Percentiles rank a stretch among this genome's conserved stretches.
These are phyloP conservation scores for Tachysurus vachellii DNA, from an alignment of 2,113 vertebrate genomes.

Conservation along the genomic window DNA sequence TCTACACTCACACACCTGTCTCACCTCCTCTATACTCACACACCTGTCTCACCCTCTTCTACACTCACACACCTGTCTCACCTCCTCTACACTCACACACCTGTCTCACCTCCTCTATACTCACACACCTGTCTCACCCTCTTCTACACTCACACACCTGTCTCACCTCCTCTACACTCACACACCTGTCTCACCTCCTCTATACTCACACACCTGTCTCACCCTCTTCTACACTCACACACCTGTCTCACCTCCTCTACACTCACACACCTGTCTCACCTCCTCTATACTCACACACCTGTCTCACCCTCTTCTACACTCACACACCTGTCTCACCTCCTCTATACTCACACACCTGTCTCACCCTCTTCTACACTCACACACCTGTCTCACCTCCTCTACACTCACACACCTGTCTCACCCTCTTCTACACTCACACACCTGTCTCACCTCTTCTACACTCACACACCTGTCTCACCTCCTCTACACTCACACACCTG, in stretches of 20 bases:
- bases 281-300: not conserved
- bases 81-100: not conserved
- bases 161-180: not conserved
- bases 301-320: not conserved
- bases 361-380: not conserved
- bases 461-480: not conserved
- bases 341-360: not conserved
- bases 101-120: conserved; percentile 3
- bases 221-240: not conserved
- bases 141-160: too few species aligned
- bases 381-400: not conserved
- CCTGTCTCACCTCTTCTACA: not conserved
- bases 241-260: not conserved
- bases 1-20: not conserved
- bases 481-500: not conserved
- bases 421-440: not conserved
- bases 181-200: not conserved
- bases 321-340: not conserved
- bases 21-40: not conserved
- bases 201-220: not conserved
- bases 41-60: not conserved
- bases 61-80: not conserved
- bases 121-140: not conserved
- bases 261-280: not conserved
- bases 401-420: not conserved